Evolutionary conservation across 2,797 vertebrate species (phyloP).

Genomic region (Buceros bicornis): DNA sequence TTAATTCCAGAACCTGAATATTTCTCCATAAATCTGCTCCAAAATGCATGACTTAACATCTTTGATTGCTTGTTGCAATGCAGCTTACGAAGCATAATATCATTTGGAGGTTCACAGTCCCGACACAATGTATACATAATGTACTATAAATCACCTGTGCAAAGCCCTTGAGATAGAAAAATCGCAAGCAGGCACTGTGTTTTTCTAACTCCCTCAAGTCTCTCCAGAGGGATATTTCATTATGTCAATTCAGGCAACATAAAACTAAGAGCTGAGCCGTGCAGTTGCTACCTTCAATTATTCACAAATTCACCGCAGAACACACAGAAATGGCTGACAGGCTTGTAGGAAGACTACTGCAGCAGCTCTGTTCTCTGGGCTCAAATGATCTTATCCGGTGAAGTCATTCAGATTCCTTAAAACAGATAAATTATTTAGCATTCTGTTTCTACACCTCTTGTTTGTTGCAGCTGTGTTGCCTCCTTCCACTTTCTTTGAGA

Average conservation of each 20-base stretch:
- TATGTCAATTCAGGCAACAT: not conserved
- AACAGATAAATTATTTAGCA: not conserved
- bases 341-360: rapidly evolving
- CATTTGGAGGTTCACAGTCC: not conserved
- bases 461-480: not conserved
- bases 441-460: not conserved
- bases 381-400: not conserved
- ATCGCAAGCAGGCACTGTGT: not conserved
- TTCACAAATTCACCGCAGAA: not conserved
- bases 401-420: not conserved
- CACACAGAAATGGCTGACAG: not conserved
- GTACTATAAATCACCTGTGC: constrained; percentile 30
- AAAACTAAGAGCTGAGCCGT: constrained; percentile 12
- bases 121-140: constrained; percentile 20
- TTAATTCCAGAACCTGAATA: not conserved
- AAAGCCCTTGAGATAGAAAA: constrained; percentile 26
- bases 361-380: not conserved
- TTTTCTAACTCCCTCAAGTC: not conserved
- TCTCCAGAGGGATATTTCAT: constrained; percentile 9
- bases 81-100: constrained; percentile 40
- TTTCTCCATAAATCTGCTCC: constrained; percentile 17
- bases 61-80: constrained; percentile 29
- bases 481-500: not conserved
- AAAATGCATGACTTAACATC: constrained; percentile 32
- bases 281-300: constrained; percentile 21